phyloP scores from a whole-genome alignment of 2,113 vertebrate species.

The Elgaria multicarinata region DNA sequence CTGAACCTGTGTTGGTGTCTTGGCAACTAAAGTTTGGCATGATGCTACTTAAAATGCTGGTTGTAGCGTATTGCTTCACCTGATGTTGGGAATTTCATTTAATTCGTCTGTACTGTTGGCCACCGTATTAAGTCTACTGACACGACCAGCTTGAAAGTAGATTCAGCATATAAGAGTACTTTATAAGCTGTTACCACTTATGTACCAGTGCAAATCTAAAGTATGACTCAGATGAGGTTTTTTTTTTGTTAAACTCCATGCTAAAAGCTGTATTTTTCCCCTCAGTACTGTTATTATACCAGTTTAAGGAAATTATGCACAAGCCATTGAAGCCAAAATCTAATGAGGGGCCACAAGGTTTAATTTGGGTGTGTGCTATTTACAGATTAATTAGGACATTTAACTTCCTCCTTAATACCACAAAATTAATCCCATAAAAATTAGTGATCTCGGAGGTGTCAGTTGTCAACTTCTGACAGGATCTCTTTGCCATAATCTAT shows the following conservation, averaged over 20 bases:
- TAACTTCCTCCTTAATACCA: constrained; percentile 93
- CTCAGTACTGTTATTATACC: constrained; percentile 63
- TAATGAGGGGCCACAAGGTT: constrained; percentile 79
- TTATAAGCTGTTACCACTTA: constrained; percentile 31
- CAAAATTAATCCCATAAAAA: constrained; percentile 96
- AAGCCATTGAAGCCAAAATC: constrained; percentile 75
- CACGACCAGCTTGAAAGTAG: constrained; percentile 34
- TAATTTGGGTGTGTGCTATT: constrained; percentile 83
- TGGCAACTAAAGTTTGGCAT: neutral
- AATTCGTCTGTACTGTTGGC: constrained; percentile 21
- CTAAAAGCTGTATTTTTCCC: constrained; percentile 36
- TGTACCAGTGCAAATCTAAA: constrained; percentile 21
- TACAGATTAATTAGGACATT: constrained; percentile 96
- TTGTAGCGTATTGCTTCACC: neutral
- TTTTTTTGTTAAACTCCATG: constrained; percentile 64
- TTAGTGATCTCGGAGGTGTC: constrained; percentile 91
- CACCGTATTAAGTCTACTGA: constrained; percentile 18
- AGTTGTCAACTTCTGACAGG: constrained; percentile 91
- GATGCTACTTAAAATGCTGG: neutral
- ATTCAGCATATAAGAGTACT: constrained; percentile 10
- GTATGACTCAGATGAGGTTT: constrained; percentile 49
- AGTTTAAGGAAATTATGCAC: constrained; percentile 85
- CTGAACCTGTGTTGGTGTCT: neutral
- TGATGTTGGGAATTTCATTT: neutral
- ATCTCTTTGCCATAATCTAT: constrained; percentile 95